A percentile compares a stretch with the other conserved stretches of the same genome.
Conservation (phyloP, 2,797 vertebrate genomes). For the Paratrypauchen microcephalus region DNA sequence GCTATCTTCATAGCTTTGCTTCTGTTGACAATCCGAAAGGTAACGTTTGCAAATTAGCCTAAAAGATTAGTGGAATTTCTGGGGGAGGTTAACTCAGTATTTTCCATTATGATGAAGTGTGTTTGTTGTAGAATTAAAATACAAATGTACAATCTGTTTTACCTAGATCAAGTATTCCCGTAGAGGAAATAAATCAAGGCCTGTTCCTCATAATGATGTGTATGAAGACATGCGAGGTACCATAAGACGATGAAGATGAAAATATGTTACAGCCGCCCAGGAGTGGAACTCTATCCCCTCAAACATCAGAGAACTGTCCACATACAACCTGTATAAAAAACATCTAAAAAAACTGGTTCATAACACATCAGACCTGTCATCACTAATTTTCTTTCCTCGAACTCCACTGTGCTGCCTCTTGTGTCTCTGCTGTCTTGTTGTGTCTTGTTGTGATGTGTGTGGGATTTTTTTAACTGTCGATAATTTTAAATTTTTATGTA, state of each 20-base stretch:
- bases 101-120: slow-evolving; percentile 16
- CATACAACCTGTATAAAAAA: too few relatives aligned
- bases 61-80: background rate
- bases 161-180: slow-evolving; percentile 10
- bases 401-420: too few relatives aligned
- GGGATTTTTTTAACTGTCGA: too few relatives aligned
- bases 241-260: slow-evolving; percentile 24
- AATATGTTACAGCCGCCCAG: too few relatives aligned
- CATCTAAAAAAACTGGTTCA: too few relatives aligned
- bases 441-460: too few relatives aligned
- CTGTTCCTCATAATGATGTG: slow-evolving; percentile 38
- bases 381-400: too few relatives aligned
- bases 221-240: slow-evolving; percentile 71
- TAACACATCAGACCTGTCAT: too few relatives aligned
- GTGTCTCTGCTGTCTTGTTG: too few relatives aligned
- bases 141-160: slow-evolving; percentile 4
- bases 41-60: slow-evolving; percentile 42
- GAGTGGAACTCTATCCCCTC: too few relatives aligned
- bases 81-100: background rate
- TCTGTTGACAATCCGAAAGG: slow-evolving; percentile 48
- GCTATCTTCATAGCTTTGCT: background rate
- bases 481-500: too few relatives aligned
- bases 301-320: too few relatives aligned
- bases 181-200: slow-evolving; percentile 1
- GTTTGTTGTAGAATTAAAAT: background rate